Evolutionary conservation across 1,140 invertebrate species (phyloP), one percentile per base, ranked within the genome.

Genomic region (Ctenoplectra terminalis): DNA sequence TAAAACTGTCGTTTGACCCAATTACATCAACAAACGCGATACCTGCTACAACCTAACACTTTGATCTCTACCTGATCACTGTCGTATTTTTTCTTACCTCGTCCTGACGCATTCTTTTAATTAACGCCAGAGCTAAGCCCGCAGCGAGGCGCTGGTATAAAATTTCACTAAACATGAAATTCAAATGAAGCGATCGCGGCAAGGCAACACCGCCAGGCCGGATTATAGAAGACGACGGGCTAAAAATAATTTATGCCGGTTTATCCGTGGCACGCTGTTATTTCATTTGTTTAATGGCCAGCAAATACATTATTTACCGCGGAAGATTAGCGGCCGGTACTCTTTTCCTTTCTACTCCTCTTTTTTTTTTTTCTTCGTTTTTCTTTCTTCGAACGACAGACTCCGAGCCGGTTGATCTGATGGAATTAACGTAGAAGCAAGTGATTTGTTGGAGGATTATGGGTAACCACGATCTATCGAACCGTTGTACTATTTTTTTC

Each of bases 401-500:
- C 43, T 17, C 31, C 52, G 46, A 72, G 48, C 69, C 50, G 48
- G 46, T 79, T 46, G 46, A 80, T 63, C 70, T 80, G 69, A 48
- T 63, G 43, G 77, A 63, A 80, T 73, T 73, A n/a, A 73, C 29
- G 48, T 54, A 20, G 58, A 34, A 31, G 46, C 70, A 20, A 64
- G 56, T 73, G 58, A 80, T 80, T 73, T 73, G 70, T 80, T 26
- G 29, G 46, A 50, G 58, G 77, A 80, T 80, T 80, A 80, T 26
- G 34, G 23, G 43, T 20, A 34, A 46, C 31, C 58, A 29, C 6
- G 56, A 31, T 31, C 58, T 63, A 52, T 80, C 64, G 64, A 73
- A 64, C 58, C 48, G n/a, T n/a, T n/a, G n/a, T n/a, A n/a, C n/a
- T n/a, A n/a, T n/a, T n/a, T n/a, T n/a, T n/a, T n/a, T n/a, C n/a